Percentiles rank a stretch among this genome's conserved stretches.
These are phyloP conservation scores for Tauraco hartlaubi DNA, from an alignment of 2,797 vertebrate genomes.

Conservation along the genomic window DNA sequence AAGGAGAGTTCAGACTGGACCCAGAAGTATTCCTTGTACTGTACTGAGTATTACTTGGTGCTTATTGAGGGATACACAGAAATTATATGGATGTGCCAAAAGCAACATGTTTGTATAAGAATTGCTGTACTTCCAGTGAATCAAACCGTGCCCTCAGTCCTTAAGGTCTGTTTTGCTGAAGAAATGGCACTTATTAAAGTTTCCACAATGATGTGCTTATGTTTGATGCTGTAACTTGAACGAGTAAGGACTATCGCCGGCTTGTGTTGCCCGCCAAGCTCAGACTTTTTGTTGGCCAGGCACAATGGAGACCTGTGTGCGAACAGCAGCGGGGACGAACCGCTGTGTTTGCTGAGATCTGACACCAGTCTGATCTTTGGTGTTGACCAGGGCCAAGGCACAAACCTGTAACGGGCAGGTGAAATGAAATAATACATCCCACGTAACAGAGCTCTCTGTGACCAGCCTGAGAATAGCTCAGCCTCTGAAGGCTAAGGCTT, in stretches of 20 bases:
- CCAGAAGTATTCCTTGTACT: accelerated
- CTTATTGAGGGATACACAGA: not conserved
- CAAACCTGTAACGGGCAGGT: not conserved
- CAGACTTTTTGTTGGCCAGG: not conserved
- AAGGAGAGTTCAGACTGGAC: not conserved
- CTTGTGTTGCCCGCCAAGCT: not conserved
- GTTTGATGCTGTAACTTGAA: not conserved
- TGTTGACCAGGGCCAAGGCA: not conserved
- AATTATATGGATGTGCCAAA: not conserved
- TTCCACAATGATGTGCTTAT: not conserved
- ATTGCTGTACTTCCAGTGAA: not conserved
- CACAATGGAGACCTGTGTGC: not conserved
- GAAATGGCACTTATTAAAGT: not conserved
- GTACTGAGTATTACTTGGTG: not conserved
- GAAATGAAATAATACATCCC: not conserved
- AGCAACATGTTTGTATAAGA: not conserved
- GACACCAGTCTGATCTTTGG: not conserved
- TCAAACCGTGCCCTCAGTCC: not conserved
- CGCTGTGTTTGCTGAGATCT: not conserved
- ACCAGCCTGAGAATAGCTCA: not conserved
- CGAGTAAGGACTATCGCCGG: not conserved
- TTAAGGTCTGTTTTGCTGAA: not conserved
- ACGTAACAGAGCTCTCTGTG: not conserved
- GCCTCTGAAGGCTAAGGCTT: not conserved
- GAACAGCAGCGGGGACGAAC: not conserved